These are phyloP conservation scores for Porites divaricata DNA, from an alignment of 92 coral and sea anemone species.

Conservation along the genomic window DNA sequence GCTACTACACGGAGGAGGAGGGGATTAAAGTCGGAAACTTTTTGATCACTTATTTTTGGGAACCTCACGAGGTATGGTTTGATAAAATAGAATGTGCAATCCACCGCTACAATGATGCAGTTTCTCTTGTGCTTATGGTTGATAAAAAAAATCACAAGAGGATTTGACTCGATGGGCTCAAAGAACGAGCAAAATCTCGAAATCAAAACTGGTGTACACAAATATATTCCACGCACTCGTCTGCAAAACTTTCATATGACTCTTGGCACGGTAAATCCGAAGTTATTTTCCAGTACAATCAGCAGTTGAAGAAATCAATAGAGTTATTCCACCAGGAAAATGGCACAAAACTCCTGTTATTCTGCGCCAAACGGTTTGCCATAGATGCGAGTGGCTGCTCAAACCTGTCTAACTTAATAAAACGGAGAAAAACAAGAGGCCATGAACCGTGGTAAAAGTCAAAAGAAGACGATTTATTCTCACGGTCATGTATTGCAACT, in stretches of 20 bases:
- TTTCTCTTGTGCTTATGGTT: constrained; percentile 52
- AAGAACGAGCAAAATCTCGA: constrained; percentile 41
- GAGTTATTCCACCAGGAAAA: constrained; percentile 41
- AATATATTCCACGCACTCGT: constrained; percentile 39
- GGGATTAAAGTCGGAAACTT: constrained; percentile 44
- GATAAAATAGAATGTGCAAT: constrained; percentile 56
- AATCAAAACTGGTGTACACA: constrained; percentile 36
- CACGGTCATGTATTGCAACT: too few species aligned
- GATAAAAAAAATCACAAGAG: constrained; percentile 37
- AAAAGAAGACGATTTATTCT: too few species aligned
- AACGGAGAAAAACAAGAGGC: neutral
- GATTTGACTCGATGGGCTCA: constrained; percentile 31
- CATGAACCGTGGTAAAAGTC: too few species aligned
- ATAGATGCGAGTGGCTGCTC: constrained; percentile 29
- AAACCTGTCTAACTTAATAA: neutral
- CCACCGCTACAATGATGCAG: constrained; percentile 42
- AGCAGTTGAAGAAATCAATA: constrained; percentile 54
- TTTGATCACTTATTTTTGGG: constrained; percentile 36
- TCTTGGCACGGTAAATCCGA: constrained; percentile 59
- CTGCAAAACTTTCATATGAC: constrained; percentile 67
- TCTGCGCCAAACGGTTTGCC: constrained; percentile 40
- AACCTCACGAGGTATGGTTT: constrained; percentile 42
- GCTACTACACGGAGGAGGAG: constrained; percentile 50
- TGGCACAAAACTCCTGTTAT: constrained; percentile 52
- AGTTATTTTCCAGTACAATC: constrained; percentile 36